Conservation (phyloP, 2,113 vertebrate genomes). For the Progne subis region DNA sequence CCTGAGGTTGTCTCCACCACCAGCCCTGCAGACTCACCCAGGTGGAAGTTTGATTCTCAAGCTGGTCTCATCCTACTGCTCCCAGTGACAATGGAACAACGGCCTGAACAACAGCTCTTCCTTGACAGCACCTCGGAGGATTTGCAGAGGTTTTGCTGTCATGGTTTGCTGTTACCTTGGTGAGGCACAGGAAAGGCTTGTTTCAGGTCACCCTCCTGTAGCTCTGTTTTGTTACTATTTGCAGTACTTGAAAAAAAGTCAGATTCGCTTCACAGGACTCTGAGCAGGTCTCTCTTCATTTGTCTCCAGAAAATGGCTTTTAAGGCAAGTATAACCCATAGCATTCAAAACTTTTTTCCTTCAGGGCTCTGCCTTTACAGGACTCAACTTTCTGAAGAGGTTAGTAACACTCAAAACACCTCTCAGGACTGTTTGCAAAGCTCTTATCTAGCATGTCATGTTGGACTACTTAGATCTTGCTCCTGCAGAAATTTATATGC, state of each 20-base stretch:
- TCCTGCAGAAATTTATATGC: background rate
- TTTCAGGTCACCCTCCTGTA: background rate
- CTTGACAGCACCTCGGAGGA: accelerated
- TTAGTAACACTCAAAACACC: background rate
- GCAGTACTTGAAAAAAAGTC: background rate
- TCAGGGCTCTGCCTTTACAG: background rate
- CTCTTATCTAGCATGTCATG: background rate
- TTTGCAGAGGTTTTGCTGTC: background rate
- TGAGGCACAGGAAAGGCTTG: background rate
- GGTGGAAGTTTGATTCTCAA: background rate
- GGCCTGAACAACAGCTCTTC: background rate
- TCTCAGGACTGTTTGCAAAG: conserved; percentile 11
- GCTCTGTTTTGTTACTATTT: background rate
- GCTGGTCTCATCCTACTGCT: background rate
- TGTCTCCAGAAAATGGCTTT: background rate
- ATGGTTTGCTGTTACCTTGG: background rate
- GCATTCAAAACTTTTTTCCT: background rate
- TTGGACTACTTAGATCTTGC: background rate
- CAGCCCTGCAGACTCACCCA: background rate
- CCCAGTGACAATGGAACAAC: background rate
- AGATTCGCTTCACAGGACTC: background rate
- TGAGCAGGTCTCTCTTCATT: background rate
- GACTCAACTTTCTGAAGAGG: background rate
- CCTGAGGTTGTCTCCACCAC: background rate
- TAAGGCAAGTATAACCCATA: background rate